Base-by-base conservation (phyloP, 2,888 invertebrate species). In the Fragum sueziense region DNA sequence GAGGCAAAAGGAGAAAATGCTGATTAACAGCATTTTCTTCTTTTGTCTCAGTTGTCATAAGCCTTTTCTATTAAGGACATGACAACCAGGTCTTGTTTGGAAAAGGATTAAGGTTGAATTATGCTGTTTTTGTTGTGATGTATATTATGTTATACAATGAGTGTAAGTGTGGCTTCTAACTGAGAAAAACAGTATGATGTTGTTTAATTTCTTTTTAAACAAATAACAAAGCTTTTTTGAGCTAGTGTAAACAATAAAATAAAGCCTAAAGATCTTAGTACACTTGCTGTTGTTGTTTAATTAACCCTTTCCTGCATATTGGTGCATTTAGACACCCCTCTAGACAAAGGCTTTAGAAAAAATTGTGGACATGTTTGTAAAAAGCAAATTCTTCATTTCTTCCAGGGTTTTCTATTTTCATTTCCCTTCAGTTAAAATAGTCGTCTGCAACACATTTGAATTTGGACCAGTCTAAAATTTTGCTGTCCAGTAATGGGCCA, bases 221-320 rank as follows among this genome's bases (percentile, higher is more conserved):
- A 25, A 25, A 27, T 57, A 57, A 22, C 25, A 57, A 25, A 57
- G 57, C 57, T 57, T 47, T 57, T 57, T 57, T 57, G 57, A 57
- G 57, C 57, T 57, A 57, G 25, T 57, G 57, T 57, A 57, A 57
- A 57, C 57, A 57, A 57, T 57, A 52, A 52, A n/a, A n/a, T 52
- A 57, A 57, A 57, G 57, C 57, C 57, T 57, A 57, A 57, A 57
- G 57, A 57, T 41, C 41, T 41, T 17, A 41, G 41, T 17, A 41
- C 9, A 57, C 57, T 57, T 57, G 57, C 29, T 57, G 2, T 47
- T 14, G n/a, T 3, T 57, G n/a, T 57, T 6, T 57, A 7, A 3
- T 57, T 27, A 25, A 25, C 14, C 57, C 47, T 14, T 14, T 3
- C 47, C 47, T 37, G 14, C 6, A 37, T 37, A 6, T n/a, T n/a